These are phyloP conservation scores for Perdita meconis DNA, from an alignment of 2,888 invertebrate species.

Conservation along the genomic window DNA sequence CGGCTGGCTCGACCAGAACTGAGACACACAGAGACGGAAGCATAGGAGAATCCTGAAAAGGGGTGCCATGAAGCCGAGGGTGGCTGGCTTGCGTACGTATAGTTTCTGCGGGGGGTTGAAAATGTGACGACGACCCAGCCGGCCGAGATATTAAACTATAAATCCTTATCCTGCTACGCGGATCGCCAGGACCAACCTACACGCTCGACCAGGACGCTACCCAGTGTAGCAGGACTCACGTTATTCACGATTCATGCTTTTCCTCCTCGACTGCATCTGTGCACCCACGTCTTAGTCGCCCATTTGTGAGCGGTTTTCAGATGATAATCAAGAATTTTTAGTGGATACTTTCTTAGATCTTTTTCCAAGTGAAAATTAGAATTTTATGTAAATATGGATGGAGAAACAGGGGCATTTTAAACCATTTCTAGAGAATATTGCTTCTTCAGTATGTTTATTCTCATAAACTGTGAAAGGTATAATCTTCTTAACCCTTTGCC, in stretches of 20 bases:
- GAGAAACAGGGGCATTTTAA: too few relatives aligned
- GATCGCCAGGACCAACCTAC: slow-evolving; percentile 75
- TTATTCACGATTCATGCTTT: slow-evolving; percentile 34
- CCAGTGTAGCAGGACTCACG: slow-evolving; percentile 53
- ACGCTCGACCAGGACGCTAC: slow-evolving; percentile 60
- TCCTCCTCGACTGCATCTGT: too few relatives aligned
- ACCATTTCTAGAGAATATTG: too few relatives aligned
- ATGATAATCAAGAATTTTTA: too few relatives aligned
- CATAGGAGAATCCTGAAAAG: slow-evolving; percentile 60
- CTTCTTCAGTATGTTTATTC: too few relatives aligned
- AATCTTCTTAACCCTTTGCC: too few relatives aligned
- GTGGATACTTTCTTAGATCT: too few relatives aligned
- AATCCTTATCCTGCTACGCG: slow-evolving; percentile 83
- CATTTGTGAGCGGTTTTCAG: too few relatives aligned
- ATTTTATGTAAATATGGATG: too few relatives aligned
- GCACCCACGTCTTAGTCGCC: too few relatives aligned
- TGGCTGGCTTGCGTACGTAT: slow-evolving; percentile 61
- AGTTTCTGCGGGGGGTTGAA: slow-evolving; percentile 77
- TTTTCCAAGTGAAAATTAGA: too few relatives aligned
- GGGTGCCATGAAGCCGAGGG: slow-evolving; percentile 46
- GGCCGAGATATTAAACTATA: slow-evolving; percentile 84
- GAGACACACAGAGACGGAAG: slow-evolving; percentile 17
- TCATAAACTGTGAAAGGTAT: too few relatives aligned
- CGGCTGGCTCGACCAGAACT: slow-evolving; percentile 25
- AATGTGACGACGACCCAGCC: slow-evolving; percentile 78